Conservation (phyloP, 1,140 invertebrate species). For the Scylla paramamosain region DNA sequence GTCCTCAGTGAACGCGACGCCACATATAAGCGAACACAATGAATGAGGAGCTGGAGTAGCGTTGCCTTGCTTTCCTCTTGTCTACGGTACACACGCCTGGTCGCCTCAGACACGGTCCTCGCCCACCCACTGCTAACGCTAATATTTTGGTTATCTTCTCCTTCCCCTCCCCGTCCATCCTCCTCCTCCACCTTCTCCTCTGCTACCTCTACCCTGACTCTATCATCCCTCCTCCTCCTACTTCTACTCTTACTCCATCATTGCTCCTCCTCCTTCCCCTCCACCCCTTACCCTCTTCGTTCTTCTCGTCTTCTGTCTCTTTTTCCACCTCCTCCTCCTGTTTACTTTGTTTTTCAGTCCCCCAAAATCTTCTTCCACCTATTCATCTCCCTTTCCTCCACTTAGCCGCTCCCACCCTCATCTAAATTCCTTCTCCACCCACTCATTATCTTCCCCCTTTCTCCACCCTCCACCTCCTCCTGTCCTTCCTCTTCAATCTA, state of each 20-base stretch:
- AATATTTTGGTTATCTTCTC: conserved; percentile 15
- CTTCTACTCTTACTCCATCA: background rate
- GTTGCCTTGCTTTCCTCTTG: background rate
- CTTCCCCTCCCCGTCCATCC: background rate
- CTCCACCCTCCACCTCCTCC: background rate
- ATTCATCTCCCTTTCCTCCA: conserved; percentile 1
- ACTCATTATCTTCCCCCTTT: conserved; percentile 22
- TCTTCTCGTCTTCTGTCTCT: background rate
- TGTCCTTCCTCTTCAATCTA: background rate
- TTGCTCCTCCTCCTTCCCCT: background rate
- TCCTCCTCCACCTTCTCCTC: background rate
- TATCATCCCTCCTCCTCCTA: no score
- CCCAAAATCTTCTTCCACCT: conserved; percentile 12
- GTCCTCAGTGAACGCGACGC: background rate
- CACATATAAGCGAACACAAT: background rate
- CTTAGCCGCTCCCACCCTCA: conserved; percentile 17
- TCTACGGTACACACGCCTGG: background rate
- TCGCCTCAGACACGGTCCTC: background rate
- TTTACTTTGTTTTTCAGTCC: background rate
- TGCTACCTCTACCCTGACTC: no score
- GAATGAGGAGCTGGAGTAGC: background rate
- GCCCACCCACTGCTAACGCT: conserved; percentile 17
- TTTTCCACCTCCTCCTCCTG: background rate
- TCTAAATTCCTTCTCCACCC: background rate
- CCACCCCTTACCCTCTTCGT: background rate